phyloP scores from a whole-genome alignment of 2,113 vertebrate species.

The Synodontis membranacea region DNA sequence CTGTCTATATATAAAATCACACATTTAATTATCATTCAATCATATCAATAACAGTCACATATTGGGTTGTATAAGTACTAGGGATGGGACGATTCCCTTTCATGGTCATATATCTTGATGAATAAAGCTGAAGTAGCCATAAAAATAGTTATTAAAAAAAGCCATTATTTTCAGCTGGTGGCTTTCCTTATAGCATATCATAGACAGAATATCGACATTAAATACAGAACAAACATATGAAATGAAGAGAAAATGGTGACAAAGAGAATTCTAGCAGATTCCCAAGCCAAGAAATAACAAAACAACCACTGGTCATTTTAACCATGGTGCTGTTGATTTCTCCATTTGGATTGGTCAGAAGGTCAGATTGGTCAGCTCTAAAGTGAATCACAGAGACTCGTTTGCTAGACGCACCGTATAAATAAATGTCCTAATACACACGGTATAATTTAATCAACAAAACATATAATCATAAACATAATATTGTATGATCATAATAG shows the following conservation, averaged over 20 bases:
- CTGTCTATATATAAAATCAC: not conserved
- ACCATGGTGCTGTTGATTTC: not conserved
- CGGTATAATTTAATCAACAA: not conserved
- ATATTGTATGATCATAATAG: not conserved
- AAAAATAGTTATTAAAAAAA: too few relatives aligned
- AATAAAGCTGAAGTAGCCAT: not conserved
- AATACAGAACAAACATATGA: not conserved
- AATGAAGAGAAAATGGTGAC: not conserved
- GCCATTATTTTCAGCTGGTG: not conserved
- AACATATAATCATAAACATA: not conserved
- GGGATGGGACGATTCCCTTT: not conserved
- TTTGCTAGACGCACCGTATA: not conserved
- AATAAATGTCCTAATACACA: not conserved
- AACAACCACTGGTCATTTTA: not conserved
- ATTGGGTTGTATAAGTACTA: not conserved
- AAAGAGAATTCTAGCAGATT: not conserved
- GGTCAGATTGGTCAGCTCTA: not conserved
- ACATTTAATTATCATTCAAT: too few relatives aligned
- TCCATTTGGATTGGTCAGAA: not conserved
- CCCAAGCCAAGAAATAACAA: not conserved
- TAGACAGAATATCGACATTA: too few relatives aligned
- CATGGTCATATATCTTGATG: not conserved
- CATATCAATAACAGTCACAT: too few relatives aligned
- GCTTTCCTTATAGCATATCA: not conserved
- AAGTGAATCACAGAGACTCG: not conserved